phyloP scores from a whole-genome alignment of 2,797 vertebrate species.

The Scarus forsteni region DNA sequence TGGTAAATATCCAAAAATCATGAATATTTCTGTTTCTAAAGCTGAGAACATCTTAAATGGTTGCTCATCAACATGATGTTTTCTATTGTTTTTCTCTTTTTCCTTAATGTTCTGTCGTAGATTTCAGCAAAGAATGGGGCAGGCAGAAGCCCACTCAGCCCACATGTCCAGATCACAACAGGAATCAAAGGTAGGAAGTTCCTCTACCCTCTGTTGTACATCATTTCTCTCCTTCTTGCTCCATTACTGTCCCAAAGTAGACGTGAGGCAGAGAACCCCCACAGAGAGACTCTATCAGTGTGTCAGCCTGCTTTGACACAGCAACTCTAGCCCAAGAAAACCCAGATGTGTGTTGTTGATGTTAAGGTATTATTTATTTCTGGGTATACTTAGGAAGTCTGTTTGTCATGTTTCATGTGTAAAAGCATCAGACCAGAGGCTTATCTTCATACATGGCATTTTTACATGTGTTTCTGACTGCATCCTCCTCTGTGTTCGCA shows the following conservation, averaged over 20 bases:
- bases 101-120: slow-evolving; percentile 75
- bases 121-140: slow-evolving; percentile 94
- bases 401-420: slow-evolving; percentile 19
- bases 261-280: slow-evolving; percentile 20
- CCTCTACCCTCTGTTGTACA: slow-evolving; percentile 10
- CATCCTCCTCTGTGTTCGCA: slow-evolving; percentile 14
- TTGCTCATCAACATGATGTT: background rate
- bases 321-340: slow-evolving; percentile 16
- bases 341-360: slow-evolving; percentile 22
- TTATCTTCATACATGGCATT: slow-evolving; percentile 6
- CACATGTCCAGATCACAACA: slow-evolving; percentile 91
- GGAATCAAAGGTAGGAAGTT: slow-evolving; percentile 88
- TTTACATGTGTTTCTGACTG: slow-evolving; percentile 12
- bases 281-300: background rate
- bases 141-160: slow-evolving; percentile 92
- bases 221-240: slow-evolving; percentile 23
- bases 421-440: slow-evolving; percentile 24
- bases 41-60: too few species aligned
- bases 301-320: slow-evolving; percentile 12
- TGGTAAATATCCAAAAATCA: too few species aligned
- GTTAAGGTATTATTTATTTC: slow-evolving; percentile 7
- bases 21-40: background rate
- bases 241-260: slow-evolving; percentile 34
- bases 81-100: slow-evolving; percentile 14
- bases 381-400: background rate